Evolutionary conservation across 2,113 vertebrate genomes (phyloP), one percentile per base, ranked within the genome.

Genomic region (Zosterops japonicus): DNA sequence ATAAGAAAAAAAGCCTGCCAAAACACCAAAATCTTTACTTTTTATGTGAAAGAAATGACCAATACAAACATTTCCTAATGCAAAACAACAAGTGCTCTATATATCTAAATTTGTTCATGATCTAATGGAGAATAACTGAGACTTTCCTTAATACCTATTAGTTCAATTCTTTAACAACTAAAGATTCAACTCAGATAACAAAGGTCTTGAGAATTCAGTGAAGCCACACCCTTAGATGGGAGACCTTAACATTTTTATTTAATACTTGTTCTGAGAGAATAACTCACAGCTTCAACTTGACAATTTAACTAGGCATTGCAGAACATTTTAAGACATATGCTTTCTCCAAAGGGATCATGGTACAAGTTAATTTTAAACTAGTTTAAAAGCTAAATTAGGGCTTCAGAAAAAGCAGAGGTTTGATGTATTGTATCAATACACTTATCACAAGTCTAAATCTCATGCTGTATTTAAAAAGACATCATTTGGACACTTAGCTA

Each of bases 401-500:
- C 44, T 76, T 55, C 53, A 88, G 63, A 76, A 83, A 91, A 95
- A 93, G 42, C 67, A 59, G 9, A 91, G n/a, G 33, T 49, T 85
- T 76, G 9, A 84, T 50, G 46, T 47, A 79, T 82, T 84, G 47
- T 67, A 94, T 86, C 72, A 81, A 42, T 90, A 81, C 68, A 68
- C 28, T 77, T 67, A 83, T 14, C 24, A 27, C 23, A 74, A 88
- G 52, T 39, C 82, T 90, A 90, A 93, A 86, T 86, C 52, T 60
- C 81, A 71, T 33, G 33, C 67, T 69, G 7, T 50, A 88, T 90
- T 96, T 88, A 47, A 97, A 93, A 74, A 88, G 77, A 63, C 24
- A 84, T 36, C n/a, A 92, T 67, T 90, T 85, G 75, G 82, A 88
- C 80, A 93, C 60, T 83, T 80, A 90, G 53, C 74, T 91, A 88